A percentile compares a stretch with the other conserved stretches of the same genome.
These are phyloP conservation scores for Crypturellus tataupa DNA, from an alignment of 2,797 vertebrate species.

Conservation along the genomic window DNA sequence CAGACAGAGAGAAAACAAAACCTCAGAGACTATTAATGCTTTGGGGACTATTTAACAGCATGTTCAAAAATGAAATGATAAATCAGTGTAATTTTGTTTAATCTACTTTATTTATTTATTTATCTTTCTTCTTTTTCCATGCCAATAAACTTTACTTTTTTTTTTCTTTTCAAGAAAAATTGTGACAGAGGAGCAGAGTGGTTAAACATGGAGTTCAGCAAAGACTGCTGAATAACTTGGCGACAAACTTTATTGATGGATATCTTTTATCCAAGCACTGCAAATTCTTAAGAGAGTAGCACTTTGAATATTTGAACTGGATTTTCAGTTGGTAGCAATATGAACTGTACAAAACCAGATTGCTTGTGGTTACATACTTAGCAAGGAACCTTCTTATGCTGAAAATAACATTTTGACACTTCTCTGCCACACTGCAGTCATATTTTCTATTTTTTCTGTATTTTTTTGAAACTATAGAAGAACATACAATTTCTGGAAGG, in stretches of 20 bases:
- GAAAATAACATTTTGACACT: neutral
- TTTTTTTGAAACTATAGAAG: neutral
- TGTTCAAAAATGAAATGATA: neutral
- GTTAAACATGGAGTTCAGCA: neutral
- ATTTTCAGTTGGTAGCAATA: neutral
- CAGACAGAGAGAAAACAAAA: neutral
- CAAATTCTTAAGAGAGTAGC: conserved; percentile 2
- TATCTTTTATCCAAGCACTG: neutral
- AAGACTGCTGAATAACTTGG: neutral
- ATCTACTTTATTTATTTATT: neutral
- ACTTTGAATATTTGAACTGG: conserved; percentile 19
- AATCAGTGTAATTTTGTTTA: neutral
- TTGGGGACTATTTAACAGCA: neutral
- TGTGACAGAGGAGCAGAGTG: neutral
- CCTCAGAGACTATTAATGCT: conserved; percentile 1
- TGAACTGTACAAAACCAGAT: neutral
- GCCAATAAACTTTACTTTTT: neutral
- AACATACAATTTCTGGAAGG: neutral
- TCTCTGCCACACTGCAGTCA: neutral
- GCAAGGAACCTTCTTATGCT: neutral
- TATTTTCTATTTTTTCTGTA: neutral
- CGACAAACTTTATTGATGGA: neutral
- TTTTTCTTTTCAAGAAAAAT: neutral
- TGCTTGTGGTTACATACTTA: neutral
- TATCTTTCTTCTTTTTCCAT: neutral